A percentile compares a stretch with the other conserved stretches of the same genome.
phyloP scores from a whole-genome alignment of 2,113 vertebrate species.

The Apodemus speciosus region DNA sequence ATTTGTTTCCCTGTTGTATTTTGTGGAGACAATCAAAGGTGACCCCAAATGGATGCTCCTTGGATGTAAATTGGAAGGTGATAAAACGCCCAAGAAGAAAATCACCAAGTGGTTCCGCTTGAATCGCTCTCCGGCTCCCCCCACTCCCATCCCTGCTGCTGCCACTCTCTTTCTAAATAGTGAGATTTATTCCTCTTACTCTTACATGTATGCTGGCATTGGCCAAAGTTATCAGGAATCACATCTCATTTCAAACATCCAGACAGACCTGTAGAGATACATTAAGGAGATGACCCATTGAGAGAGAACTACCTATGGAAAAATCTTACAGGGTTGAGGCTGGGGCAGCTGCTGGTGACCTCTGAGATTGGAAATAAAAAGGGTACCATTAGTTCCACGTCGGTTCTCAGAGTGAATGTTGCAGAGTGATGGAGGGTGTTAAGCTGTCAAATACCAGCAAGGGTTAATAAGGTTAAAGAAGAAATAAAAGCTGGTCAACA shows the following conservation, averaged over 20 bases:
- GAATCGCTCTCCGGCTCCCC: slow-evolving; percentile 72
- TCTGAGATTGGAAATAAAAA: slow-evolving; percentile 87
- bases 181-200: slow-evolving; percentile 79
- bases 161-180: slow-evolving; percentile 67
- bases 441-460: slow-evolving; percentile 89
- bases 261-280: slow-evolving; percentile 84
- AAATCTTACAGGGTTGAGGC: slow-evolving; percentile 85
- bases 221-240: slow-evolving; percentile 84
- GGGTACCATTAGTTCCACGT: slow-evolving; percentile 89
- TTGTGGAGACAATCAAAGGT: slow-evolving; percentile 81
- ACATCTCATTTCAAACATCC: slow-evolving; percentile 82
- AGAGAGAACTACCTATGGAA: slow-evolving; percentile 85
- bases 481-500: slow-evolving; percentile 86
- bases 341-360: slow-evolving; percentile 88
- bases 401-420: slow-evolving; percentile 86
- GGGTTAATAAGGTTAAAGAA: slow-evolving; percentile 92
- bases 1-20: slow-evolving; percentile 74
- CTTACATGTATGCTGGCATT: slow-evolving; percentile 75
- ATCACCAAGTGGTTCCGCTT: slow-evolving; percentile 82
- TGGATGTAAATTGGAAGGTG: slow-evolving; percentile 79
- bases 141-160: too few species aligned
- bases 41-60: slow-evolving; percentile 72
- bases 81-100: slow-evolving; percentile 81
- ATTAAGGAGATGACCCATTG: slow-evolving; percentile 82
- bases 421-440: slow-evolving; percentile 88